Base-by-base conservation (phyloP, 2,113 vertebrate genomes). In the Oreocharis arfaki region DNA sequence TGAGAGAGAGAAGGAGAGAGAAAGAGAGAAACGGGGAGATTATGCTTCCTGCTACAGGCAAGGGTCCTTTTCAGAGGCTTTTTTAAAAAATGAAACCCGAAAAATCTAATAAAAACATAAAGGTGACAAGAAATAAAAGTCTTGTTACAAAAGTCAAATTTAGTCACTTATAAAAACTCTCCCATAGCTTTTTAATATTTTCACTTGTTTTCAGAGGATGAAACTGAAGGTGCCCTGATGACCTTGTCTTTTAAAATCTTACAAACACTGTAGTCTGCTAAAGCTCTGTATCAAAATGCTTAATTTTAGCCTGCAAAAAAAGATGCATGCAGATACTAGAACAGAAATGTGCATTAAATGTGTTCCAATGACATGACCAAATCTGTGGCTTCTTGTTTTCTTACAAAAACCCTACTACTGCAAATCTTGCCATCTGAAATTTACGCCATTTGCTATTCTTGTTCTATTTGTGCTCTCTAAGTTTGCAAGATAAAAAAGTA, bases 31-130 rank as follows among this genome's bases (percentile, higher is more conserved):
- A 78, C 0, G 0, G 69, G 30, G 52, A 94, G 82, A 86, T 96
- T 94, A 71, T 61, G 86, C 75, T 94, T 97, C 84, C 82, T 95
- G 87, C 80, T 93, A 92, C 67, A 96, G 95, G 90, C 93, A 94
- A 95, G 55, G 88, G 78, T 95, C 75, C 47, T 89, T 56, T 91
- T 96, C 74, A 92, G 57, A 91, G 70, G 49, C 28, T 46, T 69
- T 68, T 77, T 55, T 50, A 30, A 20, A 9, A 27, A 87, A 86
- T 26, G 46, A 44, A 91, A 61, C 95, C 41, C 52, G 61, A 87
- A 94, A 92, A 71, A 89, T 63, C 63, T 85, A 87, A 91, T 92
- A 89, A 91, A 96, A 95, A 26, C 27, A 95, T 95, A 84, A 93
- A 82, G 73, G 67, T 87, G 87, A 77, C 84, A 77, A 94, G 83